Percentiles rank a stretch among this genome's conserved stretches.
Conservation (phyloP, 2,113 vertebrate species). For the Limanda limanda region DNA sequence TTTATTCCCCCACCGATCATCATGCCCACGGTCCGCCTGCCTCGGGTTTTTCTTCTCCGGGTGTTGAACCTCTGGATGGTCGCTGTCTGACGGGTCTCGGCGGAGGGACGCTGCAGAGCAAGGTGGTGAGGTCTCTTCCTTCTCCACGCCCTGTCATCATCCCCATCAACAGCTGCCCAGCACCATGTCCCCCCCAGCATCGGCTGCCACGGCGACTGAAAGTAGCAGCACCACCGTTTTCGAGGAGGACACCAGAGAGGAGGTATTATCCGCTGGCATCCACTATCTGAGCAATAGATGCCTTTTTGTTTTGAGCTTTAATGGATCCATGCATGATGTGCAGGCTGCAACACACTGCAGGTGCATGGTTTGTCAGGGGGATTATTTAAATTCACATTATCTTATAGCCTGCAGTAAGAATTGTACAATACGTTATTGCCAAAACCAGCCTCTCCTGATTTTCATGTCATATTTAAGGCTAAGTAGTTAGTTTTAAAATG, state of each 20-base stretch:
- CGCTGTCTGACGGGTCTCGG: constrained; percentile 5
- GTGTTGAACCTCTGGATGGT: background rate
- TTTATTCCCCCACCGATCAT: background rate
- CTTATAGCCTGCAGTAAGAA: background rate
- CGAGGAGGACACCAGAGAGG: constrained; percentile 82
- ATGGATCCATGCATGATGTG: constrained; percentile 1
- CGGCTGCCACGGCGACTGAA: constrained; percentile 80
- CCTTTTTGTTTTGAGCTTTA: background rate
- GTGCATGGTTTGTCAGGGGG: too few species aligned
- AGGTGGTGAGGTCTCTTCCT: constrained; percentile 9
- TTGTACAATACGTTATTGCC: background rate
- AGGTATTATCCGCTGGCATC: constrained; percentile 63
- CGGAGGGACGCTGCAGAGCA: constrained; percentile 31
- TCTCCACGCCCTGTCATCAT: constrained; percentile 59
- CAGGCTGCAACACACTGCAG: constrained; percentile 8
- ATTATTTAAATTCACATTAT: too few species aligned
- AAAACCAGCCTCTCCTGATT: constrained; percentile 5
- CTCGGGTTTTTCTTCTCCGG: background rate
- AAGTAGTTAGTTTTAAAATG: background rate
- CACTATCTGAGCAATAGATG: background rate
- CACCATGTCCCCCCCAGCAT: constrained; percentile 81
- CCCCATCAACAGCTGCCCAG: constrained; percentile 18
- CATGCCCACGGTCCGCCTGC: constrained; percentile 20
- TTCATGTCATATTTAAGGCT: background rate
- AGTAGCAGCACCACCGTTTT: constrained; percentile 77